Evolutionary conservation across 1,140 invertebrate genomes (phyloP).

Genomic region (Catajapyx aquilonaris): DNA sequence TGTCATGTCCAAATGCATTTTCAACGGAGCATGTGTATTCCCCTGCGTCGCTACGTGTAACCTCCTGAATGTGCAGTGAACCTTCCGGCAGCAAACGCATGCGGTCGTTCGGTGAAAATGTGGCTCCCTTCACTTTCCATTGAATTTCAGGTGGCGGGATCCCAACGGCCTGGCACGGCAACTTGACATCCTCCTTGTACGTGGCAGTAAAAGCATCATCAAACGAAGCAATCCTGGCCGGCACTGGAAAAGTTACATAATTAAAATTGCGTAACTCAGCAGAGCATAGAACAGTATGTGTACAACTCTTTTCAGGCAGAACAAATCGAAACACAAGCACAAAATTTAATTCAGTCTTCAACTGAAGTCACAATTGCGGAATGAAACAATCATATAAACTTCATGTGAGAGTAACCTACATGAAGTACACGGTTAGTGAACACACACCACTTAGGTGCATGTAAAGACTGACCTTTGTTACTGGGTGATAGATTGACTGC

Average conservation of each 20-base stretch:
- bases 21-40: conserved; percentile 80
- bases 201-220: conserved; percentile 74
- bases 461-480: conserved; percentile 47
- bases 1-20: conserved; percentile 79
- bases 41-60: conserved; percentile 69
- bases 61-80: conserved; percentile 68
- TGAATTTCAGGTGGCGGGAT: conserved; percentile 66
- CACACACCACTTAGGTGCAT: too few species aligned
- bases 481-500: conserved; percentile 62
- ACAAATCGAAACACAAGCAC: too few species aligned
- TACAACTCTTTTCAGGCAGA: too few species aligned
- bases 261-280: too few species aligned
- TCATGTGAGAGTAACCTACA: too few species aligned
- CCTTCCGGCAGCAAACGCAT: conserved; percentile 68
- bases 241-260: too few species aligned
- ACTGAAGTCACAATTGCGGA: too few species aligned
- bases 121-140: conserved; percentile 57
- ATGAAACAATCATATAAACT: too few species aligned
- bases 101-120: conserved; percentile 45
- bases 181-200: conserved; percentile 73
- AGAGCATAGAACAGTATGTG: too few species aligned
- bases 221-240: conserved; percentile 79
- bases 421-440: too few species aligned
- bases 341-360: too few species aligned
- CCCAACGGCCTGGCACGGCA: conserved; percentile 77